phyloP scores from a whole-genome alignment of 2,113 vertebrate species.

The Isichthys henryi region DNA sequence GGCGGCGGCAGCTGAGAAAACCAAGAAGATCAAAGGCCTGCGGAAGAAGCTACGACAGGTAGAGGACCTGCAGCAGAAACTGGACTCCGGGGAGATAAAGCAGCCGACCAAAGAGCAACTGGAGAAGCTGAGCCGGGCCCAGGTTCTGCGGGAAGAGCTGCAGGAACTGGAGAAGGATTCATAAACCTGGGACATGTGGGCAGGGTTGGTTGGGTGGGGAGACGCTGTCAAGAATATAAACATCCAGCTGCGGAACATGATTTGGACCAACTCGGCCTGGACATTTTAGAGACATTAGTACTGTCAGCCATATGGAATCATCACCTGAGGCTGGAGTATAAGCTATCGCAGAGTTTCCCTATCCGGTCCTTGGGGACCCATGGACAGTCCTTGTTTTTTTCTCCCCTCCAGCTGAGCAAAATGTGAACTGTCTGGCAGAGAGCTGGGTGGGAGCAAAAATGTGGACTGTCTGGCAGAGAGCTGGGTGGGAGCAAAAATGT shows the following conservation, averaged over 20 bases:
- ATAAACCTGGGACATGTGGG: slow-evolving; percentile 44
- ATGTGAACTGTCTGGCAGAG: not conserved
- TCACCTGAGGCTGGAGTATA: slow-evolving; percentile 10
- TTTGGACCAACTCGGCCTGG: slow-evolving; percentile 29
- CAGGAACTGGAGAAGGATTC: slow-evolving; percentile 67
- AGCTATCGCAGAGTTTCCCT: not conserved
- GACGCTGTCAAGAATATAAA: slow-evolving; percentile 30
- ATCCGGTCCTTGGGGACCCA: not conserved
- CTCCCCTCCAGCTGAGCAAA: not conserved
- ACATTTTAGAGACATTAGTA: slow-evolving; percentile 21
- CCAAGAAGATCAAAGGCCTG: slow-evolving; percentile 81
- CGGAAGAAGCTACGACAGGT: slow-evolving; percentile 87
- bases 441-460: not conserved
- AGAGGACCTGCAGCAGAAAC: slow-evolving; percentile 79
- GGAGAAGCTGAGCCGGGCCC: slow-evolving; percentile 75
- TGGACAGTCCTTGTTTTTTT: not conserved
- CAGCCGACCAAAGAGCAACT: slow-evolving; percentile 79
- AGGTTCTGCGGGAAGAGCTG: slow-evolving; percentile 68
- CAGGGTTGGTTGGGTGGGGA: not conserved
- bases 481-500: not conserved
- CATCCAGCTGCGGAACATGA: slow-evolving; percentile 25
- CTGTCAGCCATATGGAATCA: slow-evolving; percentile 31
- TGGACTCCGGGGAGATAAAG: slow-evolving; percentile 76
- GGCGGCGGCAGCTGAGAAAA: slow-evolving; percentile 55
- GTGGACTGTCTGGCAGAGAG: too few relatives aligned